Conservation (phyloP, 2,113 vertebrate genomes). For the Pteronura brasiliensis region DNA sequence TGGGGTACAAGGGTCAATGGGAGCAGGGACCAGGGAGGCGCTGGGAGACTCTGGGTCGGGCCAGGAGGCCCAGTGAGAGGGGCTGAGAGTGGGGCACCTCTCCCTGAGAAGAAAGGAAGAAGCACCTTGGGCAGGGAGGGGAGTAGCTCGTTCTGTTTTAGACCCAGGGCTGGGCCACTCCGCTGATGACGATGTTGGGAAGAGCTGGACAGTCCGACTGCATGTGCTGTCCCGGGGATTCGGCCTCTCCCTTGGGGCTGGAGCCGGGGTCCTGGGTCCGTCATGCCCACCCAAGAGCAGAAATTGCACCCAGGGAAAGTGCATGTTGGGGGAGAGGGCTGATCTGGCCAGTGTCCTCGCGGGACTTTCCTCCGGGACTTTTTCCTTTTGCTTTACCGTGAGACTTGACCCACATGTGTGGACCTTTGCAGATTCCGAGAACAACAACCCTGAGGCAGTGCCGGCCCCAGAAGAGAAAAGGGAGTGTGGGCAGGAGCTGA, state of each 20-base stretch:
- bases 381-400: not conserved
- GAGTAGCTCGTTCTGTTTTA: rapidly evolving
- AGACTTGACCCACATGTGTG: rapidly evolving
- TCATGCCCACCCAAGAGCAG: not conserved
- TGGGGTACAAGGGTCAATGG: not conserved
- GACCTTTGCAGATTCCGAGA: not conserved
- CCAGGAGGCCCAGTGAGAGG: no score
- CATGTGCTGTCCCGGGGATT: rapidly evolving
- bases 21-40: not conserved
- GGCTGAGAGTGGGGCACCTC: not conserved
- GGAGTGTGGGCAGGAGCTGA: constrained; percentile 42
- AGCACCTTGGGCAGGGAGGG: not conserved
- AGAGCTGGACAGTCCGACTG: not conserved
- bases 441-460: not conserved
- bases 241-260: rapidly evolving
- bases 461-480: not conserved
- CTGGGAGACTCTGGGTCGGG: not conserved
- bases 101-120: not conserved
- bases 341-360: not conserved
- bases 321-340: no score
- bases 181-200: not conserved
- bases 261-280: not conserved
- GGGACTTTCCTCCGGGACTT: rapidly evolving
- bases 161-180: not conserved
- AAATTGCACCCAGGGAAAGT: not conserved